Evolutionary conservation across 1,140 invertebrate species (phyloP).

Genomic region (Dendroctonus valens): DNA sequence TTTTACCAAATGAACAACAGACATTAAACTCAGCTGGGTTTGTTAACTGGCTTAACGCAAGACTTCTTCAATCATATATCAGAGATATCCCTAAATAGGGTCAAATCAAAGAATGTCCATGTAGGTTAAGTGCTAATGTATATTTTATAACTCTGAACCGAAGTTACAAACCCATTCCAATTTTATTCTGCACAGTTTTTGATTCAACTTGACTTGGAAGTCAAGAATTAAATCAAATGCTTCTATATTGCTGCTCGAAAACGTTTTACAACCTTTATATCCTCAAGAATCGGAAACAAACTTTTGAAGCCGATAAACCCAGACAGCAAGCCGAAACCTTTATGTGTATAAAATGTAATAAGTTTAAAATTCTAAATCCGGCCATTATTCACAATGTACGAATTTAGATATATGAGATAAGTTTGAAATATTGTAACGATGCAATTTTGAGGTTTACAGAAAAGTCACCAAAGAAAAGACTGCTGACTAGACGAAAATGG

Average conservation of each 20-base stretch:
- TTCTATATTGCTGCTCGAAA: neutral
- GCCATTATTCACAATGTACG: constrained; percentile 20
- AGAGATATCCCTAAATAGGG: too few relatives aligned
- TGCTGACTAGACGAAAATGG: constrained; percentile 11
- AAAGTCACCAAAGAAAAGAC: constrained; percentile 8
- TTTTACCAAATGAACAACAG: too few relatives aligned
- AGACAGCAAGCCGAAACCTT: constrained; percentile 9
- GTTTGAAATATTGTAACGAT: constrained; percentile 28
- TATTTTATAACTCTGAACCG: too few relatives aligned
- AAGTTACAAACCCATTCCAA: too few relatives aligned
- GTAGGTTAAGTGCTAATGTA: too few relatives aligned
- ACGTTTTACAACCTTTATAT: neutral
- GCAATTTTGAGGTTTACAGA: constrained; percentile 17
- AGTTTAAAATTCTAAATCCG: constrained; percentile 25
- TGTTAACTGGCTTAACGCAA: too few relatives aligned
- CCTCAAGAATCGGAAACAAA: neutral
- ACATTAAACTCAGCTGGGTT: too few relatives aligned
- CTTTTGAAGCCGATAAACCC: constrained; percentile 10
- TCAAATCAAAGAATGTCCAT: too few relatives aligned
- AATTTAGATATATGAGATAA: constrained; percentile 29
- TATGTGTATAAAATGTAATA: constrained; percentile 20
- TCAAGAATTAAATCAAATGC: neutral
- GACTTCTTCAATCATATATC: too few relatives aligned
- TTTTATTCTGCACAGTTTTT: too few relatives aligned
- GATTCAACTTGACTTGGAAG: too few relatives aligned